Percentiles rank a stretch among this genome's conserved stretches.
phyloP scores from a whole-genome alignment of 1,140 invertebrate species.

The Pentalonia nigronervosa region DNA sequence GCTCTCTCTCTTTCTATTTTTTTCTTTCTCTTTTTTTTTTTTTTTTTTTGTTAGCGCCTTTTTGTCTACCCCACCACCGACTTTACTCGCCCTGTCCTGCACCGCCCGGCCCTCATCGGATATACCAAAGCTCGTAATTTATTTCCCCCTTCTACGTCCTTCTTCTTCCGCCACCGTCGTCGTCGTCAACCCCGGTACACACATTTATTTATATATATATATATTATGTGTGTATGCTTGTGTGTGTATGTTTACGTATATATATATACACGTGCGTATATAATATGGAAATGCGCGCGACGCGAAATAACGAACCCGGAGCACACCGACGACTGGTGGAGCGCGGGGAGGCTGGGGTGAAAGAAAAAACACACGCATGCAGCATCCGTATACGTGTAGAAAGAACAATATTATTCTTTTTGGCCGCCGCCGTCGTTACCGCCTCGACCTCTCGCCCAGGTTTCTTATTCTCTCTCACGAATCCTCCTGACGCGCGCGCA shows the following conservation, averaged over 20 bases:
- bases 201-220: no score
- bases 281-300: constrained; percentile 51
- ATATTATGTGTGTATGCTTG: neutral
- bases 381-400: constrained; percentile 3
- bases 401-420: constrained; percentile 57
- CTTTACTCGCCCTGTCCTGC: neutral
- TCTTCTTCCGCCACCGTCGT: neutral
- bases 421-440: constrained; percentile 29
- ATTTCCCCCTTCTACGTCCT: neutral
- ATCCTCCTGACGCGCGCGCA: constrained; percentile 1
- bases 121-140: constrained; percentile 52
- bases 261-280: neutral
- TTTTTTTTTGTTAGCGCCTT: constrained; percentile 39
- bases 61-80: neutral
- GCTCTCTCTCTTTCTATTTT: neutral
- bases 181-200: neutral
- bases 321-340: neutral
- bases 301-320: constrained; percentile 43
- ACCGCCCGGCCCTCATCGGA: neutral
- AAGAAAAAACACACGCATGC: constrained; percentile 29
- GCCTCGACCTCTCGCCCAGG: neutral
- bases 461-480: neutral
- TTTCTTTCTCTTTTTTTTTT: neutral
- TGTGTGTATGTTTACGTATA: neutral
- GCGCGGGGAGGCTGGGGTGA: no score